These are phyloP conservation scores for Ciconia boyciana DNA, from an alignment of 2,113 vertebrate species.

Conservation along the genomic window DNA sequence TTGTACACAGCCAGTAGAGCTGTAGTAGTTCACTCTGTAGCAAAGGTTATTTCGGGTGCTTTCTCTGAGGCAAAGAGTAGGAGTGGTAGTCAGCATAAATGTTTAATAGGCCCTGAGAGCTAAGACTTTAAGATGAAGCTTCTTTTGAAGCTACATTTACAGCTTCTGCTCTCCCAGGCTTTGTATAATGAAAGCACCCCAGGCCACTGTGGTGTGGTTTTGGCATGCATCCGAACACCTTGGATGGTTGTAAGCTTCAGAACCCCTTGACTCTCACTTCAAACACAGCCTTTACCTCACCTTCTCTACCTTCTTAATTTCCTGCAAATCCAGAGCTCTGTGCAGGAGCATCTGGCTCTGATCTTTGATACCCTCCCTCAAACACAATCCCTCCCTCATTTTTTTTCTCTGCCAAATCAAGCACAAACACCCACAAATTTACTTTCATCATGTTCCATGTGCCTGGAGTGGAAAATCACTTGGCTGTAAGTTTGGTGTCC, in stretches of 20 bases:
- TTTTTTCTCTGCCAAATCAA: constrained; percentile 59
- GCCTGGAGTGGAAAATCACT: constrained; percentile 49
- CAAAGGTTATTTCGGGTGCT: constrained; percentile 64
- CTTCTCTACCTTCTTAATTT: constrained; percentile 59
- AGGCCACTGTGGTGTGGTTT: constrained; percentile 59
- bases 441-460: constrained; percentile 63
- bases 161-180: constrained; percentile 50
- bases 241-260: constrained; percentile 48
- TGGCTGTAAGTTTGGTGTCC: constrained; percentile 44
- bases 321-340: constrained; percentile 40
- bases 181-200: constrained; percentile 59
- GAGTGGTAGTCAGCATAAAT: constrained; percentile 66
- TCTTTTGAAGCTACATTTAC: constrained; percentile 62
- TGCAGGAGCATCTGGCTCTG: constrained; percentile 57
- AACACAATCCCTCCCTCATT: constrained; percentile 41
- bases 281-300: constrained; percentile 61
- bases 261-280: constrained; percentile 57
- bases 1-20: constrained; percentile 7
- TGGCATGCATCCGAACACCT: constrained; percentile 24
- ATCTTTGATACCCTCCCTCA: constrained; percentile 57
- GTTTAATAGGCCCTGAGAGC: constrained; percentile 64
- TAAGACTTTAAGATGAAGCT: constrained; percentile 62
- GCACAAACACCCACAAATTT: constrained; percentile 59
- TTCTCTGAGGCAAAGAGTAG: constrained; percentile 59
- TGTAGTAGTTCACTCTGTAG: constrained; percentile 44